These are phyloP conservation scores for Plumapathes pennacea DNA, from an alignment of 92 coral and sea anemone species.

Conservation along the genomic window DNA sequence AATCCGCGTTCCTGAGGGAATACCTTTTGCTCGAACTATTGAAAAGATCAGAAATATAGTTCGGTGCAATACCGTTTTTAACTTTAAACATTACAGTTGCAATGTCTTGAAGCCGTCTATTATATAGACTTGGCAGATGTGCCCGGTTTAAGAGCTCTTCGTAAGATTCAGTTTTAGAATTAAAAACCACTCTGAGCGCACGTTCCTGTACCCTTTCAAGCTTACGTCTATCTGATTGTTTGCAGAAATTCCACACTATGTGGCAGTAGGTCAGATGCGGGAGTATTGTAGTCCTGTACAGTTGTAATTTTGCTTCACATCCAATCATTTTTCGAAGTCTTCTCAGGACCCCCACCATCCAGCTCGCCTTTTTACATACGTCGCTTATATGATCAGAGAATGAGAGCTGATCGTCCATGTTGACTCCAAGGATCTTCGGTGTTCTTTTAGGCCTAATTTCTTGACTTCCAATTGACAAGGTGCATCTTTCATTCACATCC, in stretches of 20 bases:
- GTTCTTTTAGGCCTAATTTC: not conserved
- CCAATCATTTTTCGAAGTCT: conserved; percentile 5
- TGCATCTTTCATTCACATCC: not conserved
- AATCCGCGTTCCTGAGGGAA: too few relatives aligned
- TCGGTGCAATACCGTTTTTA: conserved; percentile 18
- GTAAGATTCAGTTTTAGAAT: not conserved
- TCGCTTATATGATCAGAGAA: conserved; percentile 4
- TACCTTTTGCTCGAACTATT: too few relatives aligned
- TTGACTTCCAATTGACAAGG: not conserved
- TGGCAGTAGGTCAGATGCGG: conserved; percentile 18
- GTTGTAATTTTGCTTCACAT: conserved; percentile 1
- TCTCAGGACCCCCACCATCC: conserved; percentile 9
- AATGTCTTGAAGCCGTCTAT: conserved; percentile 17
- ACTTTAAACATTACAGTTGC: conserved; percentile 17
- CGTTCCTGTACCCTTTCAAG: conserved; percentile 17
- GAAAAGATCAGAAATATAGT: conserved; percentile 11
- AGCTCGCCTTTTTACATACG: conserved; percentile 15
- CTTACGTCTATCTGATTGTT: conserved; percentile 21
- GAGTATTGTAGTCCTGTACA: conserved; percentile 3
- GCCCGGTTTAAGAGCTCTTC: conserved; percentile 7
- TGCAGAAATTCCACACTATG: conserved; percentile 8
- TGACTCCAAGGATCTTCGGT: conserved; percentile 18
- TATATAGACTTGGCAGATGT: conserved; percentile 9
- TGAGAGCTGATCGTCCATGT: conserved; percentile 4
- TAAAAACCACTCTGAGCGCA: conserved; percentile 5